Evolutionary conservation across 2,797 vertebrate species (phyloP).

Genomic region (Esox lucius): DNA sequence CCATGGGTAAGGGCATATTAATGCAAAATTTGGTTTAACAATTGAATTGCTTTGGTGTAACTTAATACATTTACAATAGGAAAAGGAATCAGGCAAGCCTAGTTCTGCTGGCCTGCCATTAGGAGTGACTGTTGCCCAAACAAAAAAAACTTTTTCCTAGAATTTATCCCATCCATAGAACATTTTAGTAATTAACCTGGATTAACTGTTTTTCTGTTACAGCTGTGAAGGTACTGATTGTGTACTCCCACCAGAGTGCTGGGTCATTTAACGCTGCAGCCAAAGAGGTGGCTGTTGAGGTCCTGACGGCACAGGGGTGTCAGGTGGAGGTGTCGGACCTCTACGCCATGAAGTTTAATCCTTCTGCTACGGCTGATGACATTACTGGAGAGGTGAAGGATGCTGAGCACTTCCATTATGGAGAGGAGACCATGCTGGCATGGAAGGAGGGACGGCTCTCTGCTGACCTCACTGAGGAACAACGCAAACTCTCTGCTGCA

Average conservation of each 20-base stretch:
- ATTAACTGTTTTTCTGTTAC: too few relatives aligned
- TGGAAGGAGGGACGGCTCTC: slow-evolving; percentile 72
- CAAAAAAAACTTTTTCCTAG: too few relatives aligned
- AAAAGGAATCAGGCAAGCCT: too few relatives aligned
- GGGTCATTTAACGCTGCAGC: slow-evolving; percentile 77
- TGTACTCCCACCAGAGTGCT: slow-evolving; percentile 80
- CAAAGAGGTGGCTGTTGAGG: slow-evolving; percentile 74
- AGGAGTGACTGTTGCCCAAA: too few relatives aligned
- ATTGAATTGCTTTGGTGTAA: too few relatives aligned
- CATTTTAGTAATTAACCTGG: too few relatives aligned
- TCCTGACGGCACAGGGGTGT: slow-evolving; percentile 73
- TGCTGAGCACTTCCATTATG: slow-evolving; percentile 73
- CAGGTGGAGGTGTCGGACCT: slow-evolving; percentile 79
- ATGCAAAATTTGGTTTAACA: too few relatives aligned
- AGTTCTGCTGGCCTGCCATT: too few relatives aligned
- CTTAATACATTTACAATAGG: too few relatives aligned
- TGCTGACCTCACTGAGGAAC: slow-evolving; percentile 77
- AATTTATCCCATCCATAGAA: too few relatives aligned
- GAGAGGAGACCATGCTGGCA: slow-evolving; percentile 71
- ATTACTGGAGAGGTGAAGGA: slow-evolving; percentile 71
- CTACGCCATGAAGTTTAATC: slow-evolving; percentile 83
- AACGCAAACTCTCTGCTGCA: slow-evolving; percentile 81
- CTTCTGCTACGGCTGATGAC: slow-evolving; percentile 77
- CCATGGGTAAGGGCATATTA: background rate
- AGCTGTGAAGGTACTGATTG: slow-evolving; percentile 63